Evolutionary conservation across 2,888 invertebrate genomes (phyloP).

Genomic region (Nebria brevicollis): DNA sequence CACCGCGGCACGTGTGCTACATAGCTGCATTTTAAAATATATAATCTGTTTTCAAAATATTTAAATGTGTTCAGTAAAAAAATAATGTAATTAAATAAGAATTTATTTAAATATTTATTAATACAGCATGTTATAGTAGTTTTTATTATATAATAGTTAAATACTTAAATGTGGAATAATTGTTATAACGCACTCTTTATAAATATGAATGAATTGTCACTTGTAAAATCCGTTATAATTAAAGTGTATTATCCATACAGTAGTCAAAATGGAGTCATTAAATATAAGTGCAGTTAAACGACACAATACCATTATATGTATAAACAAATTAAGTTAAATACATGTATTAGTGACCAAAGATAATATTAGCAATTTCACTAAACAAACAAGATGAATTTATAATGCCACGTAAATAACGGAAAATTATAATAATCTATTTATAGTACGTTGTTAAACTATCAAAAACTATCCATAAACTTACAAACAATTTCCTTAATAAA

Average conservation of each 20-base stretch:
- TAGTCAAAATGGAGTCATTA: constrained; percentile 41
- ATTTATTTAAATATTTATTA: not conserved
- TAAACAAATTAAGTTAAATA: constrained; percentile 44
- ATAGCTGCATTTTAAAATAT: too few species aligned
- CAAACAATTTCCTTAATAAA: constrained; percentile 35
- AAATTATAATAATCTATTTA: constrained; percentile 38
- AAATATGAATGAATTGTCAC: constrained; percentile 5
- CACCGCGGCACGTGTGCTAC: too few species aligned
- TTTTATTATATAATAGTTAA: not conserved
- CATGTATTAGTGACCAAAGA: constrained; percentile 39
- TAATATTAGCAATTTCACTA: constrained; percentile 38
- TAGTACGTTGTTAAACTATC: constrained; percentile 29
- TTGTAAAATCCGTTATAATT: constrained; percentile 40
- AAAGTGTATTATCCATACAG: constrained; percentile 31
- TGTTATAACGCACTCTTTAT: constrained; percentile 5
- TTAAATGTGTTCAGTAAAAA: not conserved
- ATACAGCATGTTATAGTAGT: not conserved
- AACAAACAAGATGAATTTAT: constrained; percentile 41
- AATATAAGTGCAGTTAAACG: constrained; percentile 32
- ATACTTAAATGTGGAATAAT: not conserved
- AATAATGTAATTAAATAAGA: not conserved
- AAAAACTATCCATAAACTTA: constrained; percentile 34
- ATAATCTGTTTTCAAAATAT: too few species aligned
- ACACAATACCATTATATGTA: constrained; percentile 40
- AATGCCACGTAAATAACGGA: constrained; percentile 35